These are phyloP conservation scores for Lycorma delicatula DNA, from an alignment of 1,140 invertebrate genomes.

Conservation along the genomic window DNA sequence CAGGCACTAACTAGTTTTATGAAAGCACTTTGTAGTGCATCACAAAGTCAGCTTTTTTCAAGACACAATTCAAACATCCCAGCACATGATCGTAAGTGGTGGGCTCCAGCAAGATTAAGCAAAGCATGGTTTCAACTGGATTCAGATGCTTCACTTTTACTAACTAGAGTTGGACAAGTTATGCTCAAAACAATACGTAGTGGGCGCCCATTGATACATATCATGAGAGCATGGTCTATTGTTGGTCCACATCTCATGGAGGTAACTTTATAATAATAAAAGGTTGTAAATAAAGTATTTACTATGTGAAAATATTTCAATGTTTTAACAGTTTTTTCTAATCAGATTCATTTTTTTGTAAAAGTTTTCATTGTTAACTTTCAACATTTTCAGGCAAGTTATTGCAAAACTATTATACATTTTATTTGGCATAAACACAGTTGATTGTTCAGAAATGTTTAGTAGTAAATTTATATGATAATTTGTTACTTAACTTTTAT, in stretches of 20 bases:
- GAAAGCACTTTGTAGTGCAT: conserved; percentile 67
- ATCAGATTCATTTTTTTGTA: no score
- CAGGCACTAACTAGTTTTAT: conserved; percentile 73
- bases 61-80: background rate
- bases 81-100: conserved; percentile 17
- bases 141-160: conserved; percentile 35
- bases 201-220: conserved; percentile 77
- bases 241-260: conserved; percentile 88
- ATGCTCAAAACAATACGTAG: conserved; percentile 78
- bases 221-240: conserved; percentile 81
- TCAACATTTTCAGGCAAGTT: no score
- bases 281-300: no score
- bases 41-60: conserved; percentile 63
- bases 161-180: conserved; percentile 77
- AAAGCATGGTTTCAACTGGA: background rate
- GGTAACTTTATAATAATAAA: conserved; percentile 37
- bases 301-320: no score
- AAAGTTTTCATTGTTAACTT: no score
- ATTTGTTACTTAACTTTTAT: no score
- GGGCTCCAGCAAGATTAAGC: conserved; percentile 3
- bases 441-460: no score
- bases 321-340: no score
- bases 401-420: no score
- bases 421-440: no score
- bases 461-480: no score